Evolutionary conservation across 1,140 invertebrate genomes (phyloP).

Genomic region (Stenopsyche tienmushanensis): DNA sequence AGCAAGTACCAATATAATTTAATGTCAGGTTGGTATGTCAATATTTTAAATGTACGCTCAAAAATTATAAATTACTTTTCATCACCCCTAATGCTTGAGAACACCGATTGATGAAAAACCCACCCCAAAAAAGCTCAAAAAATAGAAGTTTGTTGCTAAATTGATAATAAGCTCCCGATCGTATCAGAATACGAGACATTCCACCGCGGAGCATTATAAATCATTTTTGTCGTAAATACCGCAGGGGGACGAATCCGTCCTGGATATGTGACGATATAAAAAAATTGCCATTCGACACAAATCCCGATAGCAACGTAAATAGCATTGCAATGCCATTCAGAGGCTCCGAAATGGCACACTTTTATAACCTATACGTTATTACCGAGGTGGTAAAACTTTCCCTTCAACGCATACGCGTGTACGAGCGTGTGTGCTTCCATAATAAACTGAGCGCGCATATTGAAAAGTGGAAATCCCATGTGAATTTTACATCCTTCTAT

Average conservation of each 20-base stretch:
- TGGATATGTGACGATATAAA: conserved; percentile 14
- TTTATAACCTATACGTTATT: conserved; percentile 15
- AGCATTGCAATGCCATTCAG: conserved; percentile 12
- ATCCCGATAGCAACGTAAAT: conserved; percentile 16
- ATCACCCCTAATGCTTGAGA: too few relatives aligned
- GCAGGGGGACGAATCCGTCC: too few relatives aligned
- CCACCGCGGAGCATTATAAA: conserved; percentile 7
- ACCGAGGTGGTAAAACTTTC: conserved; percentile 12
- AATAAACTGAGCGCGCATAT: conserved; percentile 36
- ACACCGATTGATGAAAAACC: too few relatives aligned
- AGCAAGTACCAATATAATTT: too few relatives aligned
- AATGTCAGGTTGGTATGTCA: too few relatives aligned
- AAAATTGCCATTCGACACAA: conserved; percentile 16
- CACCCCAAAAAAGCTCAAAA: too few relatives aligned
- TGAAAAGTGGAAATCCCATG: conserved; percentile 37
- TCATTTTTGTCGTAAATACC: conserved; percentile 17
- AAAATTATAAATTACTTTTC: too few relatives aligned
- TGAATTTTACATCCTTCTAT: conserved; percentile 32
- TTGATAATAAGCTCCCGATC: conserved; percentile 12
- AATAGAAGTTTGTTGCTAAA: too few relatives aligned
- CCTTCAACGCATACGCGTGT: neutral
- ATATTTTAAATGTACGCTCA: too few relatives aligned
- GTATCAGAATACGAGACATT: conserved; percentile 13
- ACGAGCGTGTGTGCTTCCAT: neutral
- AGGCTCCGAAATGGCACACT: neutral